phyloP scores from a whole-genome alignment of 1,140 invertebrate genomes.

The Stenopsyche tienmushanensis region DNA sequence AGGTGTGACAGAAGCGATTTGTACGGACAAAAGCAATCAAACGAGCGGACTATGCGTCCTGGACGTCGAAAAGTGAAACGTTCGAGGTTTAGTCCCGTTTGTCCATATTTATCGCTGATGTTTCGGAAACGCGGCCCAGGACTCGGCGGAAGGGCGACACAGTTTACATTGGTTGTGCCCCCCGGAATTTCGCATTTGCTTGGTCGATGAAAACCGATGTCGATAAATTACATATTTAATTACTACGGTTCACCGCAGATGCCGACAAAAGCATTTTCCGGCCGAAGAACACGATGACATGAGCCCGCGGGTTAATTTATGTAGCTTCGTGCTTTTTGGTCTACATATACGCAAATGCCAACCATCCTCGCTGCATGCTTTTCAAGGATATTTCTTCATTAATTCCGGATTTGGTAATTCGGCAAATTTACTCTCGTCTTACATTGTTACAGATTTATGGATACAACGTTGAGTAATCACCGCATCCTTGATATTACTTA shows the following conservation, averaged over 20 bases:
- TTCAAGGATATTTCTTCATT: too few relatives aligned
- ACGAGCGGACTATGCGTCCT: not conserved
- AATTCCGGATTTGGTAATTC: too few relatives aligned
- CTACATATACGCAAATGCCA: too few relatives aligned
- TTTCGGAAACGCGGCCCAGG: not conserved
- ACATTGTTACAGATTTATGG: too few relatives aligned
- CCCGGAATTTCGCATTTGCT: not conserved
- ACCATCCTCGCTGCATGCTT: too few relatives aligned
- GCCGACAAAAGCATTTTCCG: not conserved
- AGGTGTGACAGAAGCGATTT: conserved; percentile 2
- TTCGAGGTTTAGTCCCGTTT: not conserved
- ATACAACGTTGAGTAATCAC: too few relatives aligned
- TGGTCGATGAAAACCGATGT: not conserved
- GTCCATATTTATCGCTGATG: conserved; percentile 1
- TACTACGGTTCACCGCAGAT: not conserved
- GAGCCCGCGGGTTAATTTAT: too few relatives aligned
- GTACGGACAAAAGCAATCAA: conserved; percentile 7
- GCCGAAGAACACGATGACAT: too few relatives aligned
- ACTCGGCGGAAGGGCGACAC: not conserved
- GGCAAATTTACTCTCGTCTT: too few relatives aligned
- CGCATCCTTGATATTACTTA: too few relatives aligned
- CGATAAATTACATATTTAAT: not conserved
- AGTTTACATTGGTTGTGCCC: not conserved
- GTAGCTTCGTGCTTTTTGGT: too few relatives aligned
- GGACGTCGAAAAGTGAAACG: too few relatives aligned